Evolutionary conservation across 2,888 invertebrate species (phyloP).

Genomic region (Drosophila kambysellisi): DNA sequence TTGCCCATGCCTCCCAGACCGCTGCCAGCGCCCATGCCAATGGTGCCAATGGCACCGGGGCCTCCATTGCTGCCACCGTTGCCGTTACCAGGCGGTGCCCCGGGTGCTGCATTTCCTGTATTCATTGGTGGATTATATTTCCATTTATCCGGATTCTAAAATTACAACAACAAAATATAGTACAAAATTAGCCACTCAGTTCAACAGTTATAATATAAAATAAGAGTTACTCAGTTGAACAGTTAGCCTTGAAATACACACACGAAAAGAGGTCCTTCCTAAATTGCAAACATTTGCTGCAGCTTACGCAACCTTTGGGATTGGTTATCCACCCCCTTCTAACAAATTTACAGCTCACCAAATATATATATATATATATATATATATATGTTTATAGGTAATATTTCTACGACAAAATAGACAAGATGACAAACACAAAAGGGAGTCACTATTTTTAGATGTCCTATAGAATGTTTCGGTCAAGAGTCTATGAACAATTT

Average conservation of each 20-base stretch:
- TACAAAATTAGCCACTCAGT: neutral
- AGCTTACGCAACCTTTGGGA: conserved; percentile 17
- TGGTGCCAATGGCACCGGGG: conserved; percentile 84
- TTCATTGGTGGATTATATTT: conserved; percentile 89
- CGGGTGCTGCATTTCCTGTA: conserved; percentile 85
- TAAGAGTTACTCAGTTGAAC: neutral
- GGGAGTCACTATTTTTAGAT: neutral
- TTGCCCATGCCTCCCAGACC: conserved; percentile 83
- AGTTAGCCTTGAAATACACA: conserved; percentile 4
- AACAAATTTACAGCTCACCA: neutral
- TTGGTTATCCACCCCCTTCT: neutral
- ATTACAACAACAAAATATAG: conserved; percentile 55
- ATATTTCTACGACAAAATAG: neutral
- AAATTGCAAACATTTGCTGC: neutral
- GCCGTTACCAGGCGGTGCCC: conserved; percentile 84
- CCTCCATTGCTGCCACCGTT: conserved; percentile 84
- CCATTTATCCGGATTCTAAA: conserved; percentile 94
- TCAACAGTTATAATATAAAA: neutral
- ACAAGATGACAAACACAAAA: neutral
- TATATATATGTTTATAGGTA: neutral
- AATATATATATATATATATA: neutral
- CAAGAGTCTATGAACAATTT: neutral
- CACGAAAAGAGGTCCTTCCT: neutral
- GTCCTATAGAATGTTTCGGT: neutral
- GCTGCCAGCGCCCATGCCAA: conserved; percentile 85